A percentile compares a stretch with the other conserved stretches of the same genome.
Conservation (phyloP, 2,888 invertebrate species). For the Dascillus cervinus region DNA sequence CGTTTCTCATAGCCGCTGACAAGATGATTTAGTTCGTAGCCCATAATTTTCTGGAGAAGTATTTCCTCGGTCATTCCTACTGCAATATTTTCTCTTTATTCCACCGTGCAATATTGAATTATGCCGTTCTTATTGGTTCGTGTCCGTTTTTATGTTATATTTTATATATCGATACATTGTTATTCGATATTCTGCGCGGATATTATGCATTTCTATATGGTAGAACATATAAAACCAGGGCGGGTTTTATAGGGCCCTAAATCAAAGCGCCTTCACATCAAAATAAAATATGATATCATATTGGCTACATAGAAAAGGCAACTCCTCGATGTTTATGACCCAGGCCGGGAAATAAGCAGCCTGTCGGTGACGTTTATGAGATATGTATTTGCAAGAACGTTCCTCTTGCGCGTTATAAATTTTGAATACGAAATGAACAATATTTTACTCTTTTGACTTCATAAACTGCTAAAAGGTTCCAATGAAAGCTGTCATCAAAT, state of each 20-base stretch:
- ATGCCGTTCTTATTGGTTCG: too few species aligned
- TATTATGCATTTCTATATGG: slow-evolving; percentile 24
- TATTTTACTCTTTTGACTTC: slow-evolving; percentile 21
- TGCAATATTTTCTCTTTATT: too few species aligned
- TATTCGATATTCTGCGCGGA: slow-evolving; percentile 19
- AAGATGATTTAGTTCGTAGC: too few species aligned
- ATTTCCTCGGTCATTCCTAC: too few species aligned
- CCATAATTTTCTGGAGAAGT: too few species aligned
- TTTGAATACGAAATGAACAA: slow-evolving; percentile 25
- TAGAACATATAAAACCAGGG: slow-evolving; percentile 29
- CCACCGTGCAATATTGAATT: too few species aligned
- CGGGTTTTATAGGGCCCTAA: slow-evolving; percentile 38
- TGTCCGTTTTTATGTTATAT: too few species aligned
- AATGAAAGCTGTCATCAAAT: slow-evolving; percentile 5
- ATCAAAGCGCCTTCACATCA: slow-evolving; percentile 40
- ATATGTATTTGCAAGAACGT: slow-evolving; percentile 34
- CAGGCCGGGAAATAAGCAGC: slow-evolving; percentile 34
- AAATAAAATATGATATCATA: slow-evolving; percentile 40
- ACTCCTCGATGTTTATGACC: slow-evolving; percentile 38
- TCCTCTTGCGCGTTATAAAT: slow-evolving; percentile 16
- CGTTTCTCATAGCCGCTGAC: slow-evolving; percentile 12
- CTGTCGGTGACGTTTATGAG: slow-evolving; percentile 42
- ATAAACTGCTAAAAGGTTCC: slow-evolving; percentile 14
- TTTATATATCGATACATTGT: too few species aligned
- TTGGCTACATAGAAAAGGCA: slow-evolving; percentile 39